A percentile compares a stretch with the other conserved stretches of the same genome.
Evolutionary conservation across 2,113 vertebrate genomes (phyloP).

Genomic region (Podarcis muralis): DNA sequence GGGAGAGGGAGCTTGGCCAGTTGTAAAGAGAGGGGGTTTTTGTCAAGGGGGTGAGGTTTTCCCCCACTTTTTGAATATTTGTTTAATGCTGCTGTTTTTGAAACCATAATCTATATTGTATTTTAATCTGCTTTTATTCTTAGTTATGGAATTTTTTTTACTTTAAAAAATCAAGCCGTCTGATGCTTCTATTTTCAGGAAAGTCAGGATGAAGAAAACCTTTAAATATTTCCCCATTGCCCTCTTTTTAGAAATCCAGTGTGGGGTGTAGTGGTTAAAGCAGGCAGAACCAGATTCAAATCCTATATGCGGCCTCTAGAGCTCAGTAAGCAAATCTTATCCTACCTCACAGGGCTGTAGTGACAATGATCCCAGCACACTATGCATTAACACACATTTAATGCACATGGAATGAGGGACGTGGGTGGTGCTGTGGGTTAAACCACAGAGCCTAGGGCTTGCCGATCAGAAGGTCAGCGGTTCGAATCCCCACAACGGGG

Average conservation of each 20-base stretch:
- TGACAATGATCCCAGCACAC: too few relatives aligned
- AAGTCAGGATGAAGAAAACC: background rate
- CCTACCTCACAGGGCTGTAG: background rate
- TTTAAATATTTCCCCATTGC: background rate
- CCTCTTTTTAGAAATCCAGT: background rate
- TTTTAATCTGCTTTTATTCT: background rate
- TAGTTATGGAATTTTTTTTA: background rate
- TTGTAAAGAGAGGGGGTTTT: too few relatives aligned
- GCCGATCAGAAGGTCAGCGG: too few relatives aligned
- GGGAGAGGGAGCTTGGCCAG: too few relatives aligned
- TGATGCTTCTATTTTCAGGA: background rate
- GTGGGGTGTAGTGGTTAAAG: background rate
- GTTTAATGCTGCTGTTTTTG: background rate
- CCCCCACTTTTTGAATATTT: background rate
- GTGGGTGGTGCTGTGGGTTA: too few relatives aligned
- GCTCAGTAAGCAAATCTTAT: background rate
- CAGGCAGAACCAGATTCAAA: background rate
- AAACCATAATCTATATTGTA: background rate
- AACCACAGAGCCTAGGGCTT: too few relatives aligned
- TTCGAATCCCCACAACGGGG: too few relatives aligned
- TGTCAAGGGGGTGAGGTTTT: too few relatives aligned
- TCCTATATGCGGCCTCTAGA: background rate
- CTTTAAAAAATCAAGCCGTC: background rate
- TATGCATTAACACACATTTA: too few relatives aligned
- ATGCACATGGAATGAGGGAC: too few relatives aligned